Conservation (phyloP, 2,888 invertebrate genomes). For the Aphrophora alni region DNA sequence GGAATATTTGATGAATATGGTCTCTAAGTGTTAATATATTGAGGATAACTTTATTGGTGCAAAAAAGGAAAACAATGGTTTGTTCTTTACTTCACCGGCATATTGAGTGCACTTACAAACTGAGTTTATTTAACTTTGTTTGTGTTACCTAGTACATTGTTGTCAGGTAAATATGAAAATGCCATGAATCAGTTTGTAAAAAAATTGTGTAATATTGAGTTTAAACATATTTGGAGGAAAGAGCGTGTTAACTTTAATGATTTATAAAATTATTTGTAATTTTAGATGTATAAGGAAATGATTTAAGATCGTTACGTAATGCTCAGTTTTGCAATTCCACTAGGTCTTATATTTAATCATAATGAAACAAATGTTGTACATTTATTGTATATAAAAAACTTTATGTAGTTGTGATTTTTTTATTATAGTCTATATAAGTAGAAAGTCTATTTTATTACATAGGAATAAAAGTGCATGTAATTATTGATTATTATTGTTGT, state of each 20-base stretch:
- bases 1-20: background rate
- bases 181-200: too few species aligned
- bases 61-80: too few species aligned
- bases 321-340: background rate
- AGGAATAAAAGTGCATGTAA: background rate
- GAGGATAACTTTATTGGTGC: too few species aligned
- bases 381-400: background rate
- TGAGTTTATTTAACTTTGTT: too few species aligned
- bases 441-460: conserved; percentile 2
- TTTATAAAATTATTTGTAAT: too few species aligned
- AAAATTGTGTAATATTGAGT: too few species aligned
- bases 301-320: background rate
- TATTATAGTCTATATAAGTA: background rate
- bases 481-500: background rate
- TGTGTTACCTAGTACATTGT: too few species aligned
- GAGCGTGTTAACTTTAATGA: too few species aligned
- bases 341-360: background rate
- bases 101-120: too few species aligned
- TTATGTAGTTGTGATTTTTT: background rate
- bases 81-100: too few species aligned
- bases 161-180: too few species aligned
- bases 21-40: background rate
- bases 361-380: background rate
- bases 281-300: background rate
- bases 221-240: too few species aligned